Conservation (phyloP, 2,113 vertebrate genomes). For the Protobothrops flavoviridis region DNA sequence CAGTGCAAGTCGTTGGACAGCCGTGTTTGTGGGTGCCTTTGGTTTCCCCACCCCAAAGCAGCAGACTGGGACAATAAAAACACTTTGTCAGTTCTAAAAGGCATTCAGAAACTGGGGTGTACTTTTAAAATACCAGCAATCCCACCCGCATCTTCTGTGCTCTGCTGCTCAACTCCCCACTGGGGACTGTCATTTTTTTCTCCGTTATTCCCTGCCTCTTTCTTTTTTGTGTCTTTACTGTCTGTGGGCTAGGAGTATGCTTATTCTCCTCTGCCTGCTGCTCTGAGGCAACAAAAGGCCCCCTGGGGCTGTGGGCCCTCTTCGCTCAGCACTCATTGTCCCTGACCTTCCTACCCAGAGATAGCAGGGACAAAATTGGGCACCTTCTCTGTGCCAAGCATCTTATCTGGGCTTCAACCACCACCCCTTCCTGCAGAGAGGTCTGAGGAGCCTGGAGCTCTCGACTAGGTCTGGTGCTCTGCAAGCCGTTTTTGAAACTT, state of each 20-base stretch:
- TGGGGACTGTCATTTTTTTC: background rate
- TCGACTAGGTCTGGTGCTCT: background rate
- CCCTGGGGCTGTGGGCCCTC: background rate
- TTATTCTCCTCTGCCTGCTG: background rate
- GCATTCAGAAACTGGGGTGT: background rate
- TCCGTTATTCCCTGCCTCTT: background rate
- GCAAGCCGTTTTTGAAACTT: background rate
- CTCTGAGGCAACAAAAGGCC: background rate
- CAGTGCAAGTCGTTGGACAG: background rate
- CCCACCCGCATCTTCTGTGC: background rate
- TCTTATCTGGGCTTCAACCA: background rate
- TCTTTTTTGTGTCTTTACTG: background rate
- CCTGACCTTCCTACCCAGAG: background rate
- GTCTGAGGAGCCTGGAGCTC: background rate
- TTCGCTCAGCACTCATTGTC: background rate
- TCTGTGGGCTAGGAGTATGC: background rate
- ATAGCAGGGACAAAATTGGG: background rate
- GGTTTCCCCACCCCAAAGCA: slow-evolving; percentile 1
- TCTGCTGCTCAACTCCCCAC: background rate
- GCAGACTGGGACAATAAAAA: background rate
- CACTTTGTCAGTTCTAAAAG: background rate
- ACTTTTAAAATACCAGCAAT: background rate
- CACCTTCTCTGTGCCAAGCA: background rate
- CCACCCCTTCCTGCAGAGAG: background rate
- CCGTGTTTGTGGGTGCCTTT: background rate